These are phyloP conservation scores for Microplitis mediator DNA, from an alignment of 1,140 invertebrate species.

Conservation along the genomic window DNA sequence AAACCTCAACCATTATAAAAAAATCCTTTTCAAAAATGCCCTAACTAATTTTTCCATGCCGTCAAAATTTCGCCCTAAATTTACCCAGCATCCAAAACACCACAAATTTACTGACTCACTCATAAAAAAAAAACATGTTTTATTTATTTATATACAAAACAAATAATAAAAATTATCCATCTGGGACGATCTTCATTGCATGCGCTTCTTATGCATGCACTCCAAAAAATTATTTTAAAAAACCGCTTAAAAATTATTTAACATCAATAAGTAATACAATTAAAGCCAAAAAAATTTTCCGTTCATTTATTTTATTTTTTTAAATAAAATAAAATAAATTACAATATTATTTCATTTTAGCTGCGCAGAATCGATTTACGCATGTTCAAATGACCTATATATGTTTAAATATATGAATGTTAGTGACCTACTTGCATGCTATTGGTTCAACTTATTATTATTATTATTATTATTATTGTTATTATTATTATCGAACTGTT, in stretches of 20 bases:
- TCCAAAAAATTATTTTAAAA: not conserved
- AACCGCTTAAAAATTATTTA: too few species aligned
- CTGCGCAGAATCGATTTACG: slow-evolving; percentile 32
- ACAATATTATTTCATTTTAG: not conserved
- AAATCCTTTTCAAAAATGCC: too few species aligned
- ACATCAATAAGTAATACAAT: too few species aligned
- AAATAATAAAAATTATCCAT: slow-evolving; percentile 37
- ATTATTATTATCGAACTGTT: slow-evolving; percentile 38
- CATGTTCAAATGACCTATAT: slow-evolving; percentile 35
- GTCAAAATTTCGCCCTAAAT: too few species aligned
- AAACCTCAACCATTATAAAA: too few species aligned
- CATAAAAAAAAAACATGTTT: not conserved
- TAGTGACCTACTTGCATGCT: slow-evolving; percentile 45
- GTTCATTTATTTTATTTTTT: too few species aligned
- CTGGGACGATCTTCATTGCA: slow-evolving; percentile 55
- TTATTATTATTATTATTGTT: slow-evolving; percentile 37
- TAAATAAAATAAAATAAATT: too few species aligned
- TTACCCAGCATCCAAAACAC: not conserved
- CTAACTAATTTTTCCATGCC: not conserved
- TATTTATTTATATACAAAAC: not conserved
- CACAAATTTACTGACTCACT: too few species aligned
- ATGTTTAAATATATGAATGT: slow-evolving; percentile 8
- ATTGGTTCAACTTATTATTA: slow-evolving; percentile 37
- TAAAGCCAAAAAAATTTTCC: too few species aligned
- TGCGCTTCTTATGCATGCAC: slow-evolving; percentile 36